Evolutionary conservation across 2,888 invertebrate species (phyloP).

Genomic region (Aspidiotus destructor): DNA sequence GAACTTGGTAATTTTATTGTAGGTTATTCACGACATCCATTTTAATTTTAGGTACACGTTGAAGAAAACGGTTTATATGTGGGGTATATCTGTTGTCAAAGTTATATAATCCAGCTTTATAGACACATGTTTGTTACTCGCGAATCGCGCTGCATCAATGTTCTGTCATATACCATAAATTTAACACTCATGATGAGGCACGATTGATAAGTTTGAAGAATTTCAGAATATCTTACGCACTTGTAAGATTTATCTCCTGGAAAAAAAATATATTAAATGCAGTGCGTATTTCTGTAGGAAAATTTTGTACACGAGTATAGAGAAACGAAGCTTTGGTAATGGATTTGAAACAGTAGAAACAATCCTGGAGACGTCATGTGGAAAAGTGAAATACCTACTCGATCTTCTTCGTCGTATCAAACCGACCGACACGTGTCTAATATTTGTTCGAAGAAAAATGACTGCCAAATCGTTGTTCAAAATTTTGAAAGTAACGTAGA

Average conservation of each 20-base stretch:
- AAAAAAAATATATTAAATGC: not conserved
- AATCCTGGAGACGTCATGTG: conserved; percentile 46
- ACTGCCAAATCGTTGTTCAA: conserved; percentile 67
- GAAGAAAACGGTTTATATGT: conserved; percentile 20
- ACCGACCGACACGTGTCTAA: conserved; percentile 44
- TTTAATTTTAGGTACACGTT: conserved; percentile 4
- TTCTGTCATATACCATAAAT: conserved; percentile 6
- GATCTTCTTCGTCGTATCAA: conserved; percentile 49
- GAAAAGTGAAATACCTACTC: conserved; percentile 55
- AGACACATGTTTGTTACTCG: conserved; percentile 15
- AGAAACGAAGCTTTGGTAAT: conserved; percentile 2
- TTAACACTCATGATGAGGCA: conserved; percentile 10
- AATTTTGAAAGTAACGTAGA: conserved; percentile 47
- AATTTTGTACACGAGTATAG: conserved; percentile 14
- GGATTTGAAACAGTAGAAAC: conserved; percentile 5
- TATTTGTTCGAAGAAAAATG: conserved; percentile 63
- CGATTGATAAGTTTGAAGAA: not conserved
- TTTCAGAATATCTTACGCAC: not conserved
- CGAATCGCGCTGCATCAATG: not conserved
- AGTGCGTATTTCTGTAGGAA: conserved; percentile 20
- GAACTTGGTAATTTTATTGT: too few species aligned
- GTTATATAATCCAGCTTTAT: conserved; percentile 15
- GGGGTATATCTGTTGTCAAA: conserved; percentile 8
- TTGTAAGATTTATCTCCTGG: not conserved
- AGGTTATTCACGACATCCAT: too few species aligned